phyloP scores from a whole-genome alignment of 2,888 invertebrate species.

The Leucozona laternaria region DNA sequence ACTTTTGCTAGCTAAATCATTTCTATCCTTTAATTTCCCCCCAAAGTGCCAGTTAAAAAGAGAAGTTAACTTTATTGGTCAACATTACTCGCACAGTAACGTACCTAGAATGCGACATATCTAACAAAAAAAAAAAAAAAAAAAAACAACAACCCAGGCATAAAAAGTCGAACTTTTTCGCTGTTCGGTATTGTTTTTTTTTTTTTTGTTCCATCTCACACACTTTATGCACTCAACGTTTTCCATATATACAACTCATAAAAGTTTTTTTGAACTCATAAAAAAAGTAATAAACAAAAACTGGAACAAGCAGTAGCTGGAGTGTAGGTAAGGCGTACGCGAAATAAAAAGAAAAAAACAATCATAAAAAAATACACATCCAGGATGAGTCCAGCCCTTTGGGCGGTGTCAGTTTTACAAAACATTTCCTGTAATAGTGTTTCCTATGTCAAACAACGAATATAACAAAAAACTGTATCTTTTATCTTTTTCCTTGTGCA shows the following conservation, averaged over 20 bases:
- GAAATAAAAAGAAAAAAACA: conserved; percentile 25
- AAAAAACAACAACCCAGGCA: background rate
- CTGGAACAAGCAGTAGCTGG: conserved; percentile 41
- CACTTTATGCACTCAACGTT: conserved; percentile 60
- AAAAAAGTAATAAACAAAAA: conserved; percentile 72
- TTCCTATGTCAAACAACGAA: conserved; percentile 53
- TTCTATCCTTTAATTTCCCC: no score
- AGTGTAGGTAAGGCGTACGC: conserved; percentile 15
- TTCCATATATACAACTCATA: conserved; percentile 70
- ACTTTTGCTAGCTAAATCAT: no score
- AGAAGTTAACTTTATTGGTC: no score
- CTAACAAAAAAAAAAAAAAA: background rate
- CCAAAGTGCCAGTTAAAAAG: no score
- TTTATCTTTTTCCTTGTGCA: conserved; percentile 49
- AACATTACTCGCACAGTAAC: background rate
- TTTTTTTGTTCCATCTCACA: background rate
- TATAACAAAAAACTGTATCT: conserved; percentile 33
- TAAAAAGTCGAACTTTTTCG: conserved; percentile 56
- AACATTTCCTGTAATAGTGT: conserved; percentile 71
- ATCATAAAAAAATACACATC: conserved; percentile 1
- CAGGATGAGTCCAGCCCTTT: conserved; percentile 57
- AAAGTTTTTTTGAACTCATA: conserved; percentile 77
- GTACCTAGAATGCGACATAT: background rate
- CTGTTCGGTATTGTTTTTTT: conserved; percentile 28
- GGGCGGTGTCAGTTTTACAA: conserved; percentile 71